Conservation (phyloP, 2,113 vertebrate genomes). For the Andinoacara biseriatus region DNA sequence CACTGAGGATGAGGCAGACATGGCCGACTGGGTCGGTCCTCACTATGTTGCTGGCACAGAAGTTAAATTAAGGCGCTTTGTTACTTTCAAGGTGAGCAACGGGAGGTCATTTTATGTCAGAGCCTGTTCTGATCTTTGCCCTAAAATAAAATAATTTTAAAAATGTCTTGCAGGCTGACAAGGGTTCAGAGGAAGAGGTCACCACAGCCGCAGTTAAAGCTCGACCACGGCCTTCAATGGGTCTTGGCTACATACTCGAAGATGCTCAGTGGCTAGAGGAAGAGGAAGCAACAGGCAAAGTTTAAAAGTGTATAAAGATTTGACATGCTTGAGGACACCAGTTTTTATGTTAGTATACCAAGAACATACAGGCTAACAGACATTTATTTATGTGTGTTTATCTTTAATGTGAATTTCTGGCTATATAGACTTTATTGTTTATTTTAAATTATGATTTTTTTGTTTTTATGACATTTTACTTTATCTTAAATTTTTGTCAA, state of each 20-base stretch:
- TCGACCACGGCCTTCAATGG: slow-evolving; percentile 24
- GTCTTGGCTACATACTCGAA: slow-evolving; percentile 68
- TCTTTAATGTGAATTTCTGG: neutral
- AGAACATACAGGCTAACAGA: neutral
- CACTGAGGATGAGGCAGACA: slow-evolving; percentile 59
- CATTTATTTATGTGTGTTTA: neutral
- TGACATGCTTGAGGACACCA: neutral
- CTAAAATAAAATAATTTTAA: neutral
- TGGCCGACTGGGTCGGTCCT: slow-evolving; percentile 53
- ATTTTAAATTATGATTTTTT: neutral
- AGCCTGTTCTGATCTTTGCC: neutral
- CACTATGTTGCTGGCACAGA: slow-evolving; percentile 56
- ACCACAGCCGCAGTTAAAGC: fast-evolving
- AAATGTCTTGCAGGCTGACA: slow-evolving; percentile 31
- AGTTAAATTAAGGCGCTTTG: slow-evolving; percentile 47
- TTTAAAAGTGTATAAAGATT: neutral
- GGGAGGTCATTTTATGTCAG: neutral
- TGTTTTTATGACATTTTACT: neutral
- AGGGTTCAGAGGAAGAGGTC: neutral
- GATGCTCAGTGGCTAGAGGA: slow-evolving; percentile 65
- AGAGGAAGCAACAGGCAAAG: neutral
- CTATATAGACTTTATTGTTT: neutral
- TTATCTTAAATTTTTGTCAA: neutral
- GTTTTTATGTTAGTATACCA: neutral
- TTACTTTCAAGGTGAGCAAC: slow-evolving; percentile 62